Conservation (phyloP, 2,113 vertebrate species). For the Alexandromys fortis region DNA sequence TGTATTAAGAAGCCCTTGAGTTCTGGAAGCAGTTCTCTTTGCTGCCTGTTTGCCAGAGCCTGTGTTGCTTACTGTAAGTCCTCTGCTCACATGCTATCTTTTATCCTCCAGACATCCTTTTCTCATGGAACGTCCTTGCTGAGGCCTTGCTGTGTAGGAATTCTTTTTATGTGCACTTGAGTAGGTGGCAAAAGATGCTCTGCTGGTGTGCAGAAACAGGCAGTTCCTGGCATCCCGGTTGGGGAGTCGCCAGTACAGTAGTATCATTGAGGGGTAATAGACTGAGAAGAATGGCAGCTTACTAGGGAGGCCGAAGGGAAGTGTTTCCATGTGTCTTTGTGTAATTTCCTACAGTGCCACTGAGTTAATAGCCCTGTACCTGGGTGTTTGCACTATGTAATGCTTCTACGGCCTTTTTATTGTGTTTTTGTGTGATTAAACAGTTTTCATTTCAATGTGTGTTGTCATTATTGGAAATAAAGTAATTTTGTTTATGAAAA, state of each 20-base stretch:
- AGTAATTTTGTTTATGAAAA: background rate
- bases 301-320: background rate
- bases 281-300: background rate
- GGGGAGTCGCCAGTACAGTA: background rate
- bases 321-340: background rate
- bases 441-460: slow-evolving; percentile 59
- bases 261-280: background rate
- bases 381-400: slow-evolving; percentile 75
- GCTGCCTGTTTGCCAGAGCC: background rate
- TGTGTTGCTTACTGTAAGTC: too few relatives aligned
- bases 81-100: background rate
- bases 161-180: background rate
- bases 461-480: slow-evolving; percentile 64
- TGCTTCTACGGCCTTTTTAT: slow-evolving; percentile 56
- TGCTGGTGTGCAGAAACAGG: background rate
- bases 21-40: background rate
- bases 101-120: background rate
- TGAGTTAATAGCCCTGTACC: background rate
- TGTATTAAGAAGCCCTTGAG: background rate
- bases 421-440: slow-evolving; percentile 70
- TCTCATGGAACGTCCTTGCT: background rate
- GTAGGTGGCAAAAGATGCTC: background rate
- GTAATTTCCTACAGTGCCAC: background rate
- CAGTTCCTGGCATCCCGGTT: background rate
- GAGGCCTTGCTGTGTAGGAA: background rate